Base-by-base conservation (phyloP, 2,888 invertebrate species). In the Microdon myrmicae region DNA sequence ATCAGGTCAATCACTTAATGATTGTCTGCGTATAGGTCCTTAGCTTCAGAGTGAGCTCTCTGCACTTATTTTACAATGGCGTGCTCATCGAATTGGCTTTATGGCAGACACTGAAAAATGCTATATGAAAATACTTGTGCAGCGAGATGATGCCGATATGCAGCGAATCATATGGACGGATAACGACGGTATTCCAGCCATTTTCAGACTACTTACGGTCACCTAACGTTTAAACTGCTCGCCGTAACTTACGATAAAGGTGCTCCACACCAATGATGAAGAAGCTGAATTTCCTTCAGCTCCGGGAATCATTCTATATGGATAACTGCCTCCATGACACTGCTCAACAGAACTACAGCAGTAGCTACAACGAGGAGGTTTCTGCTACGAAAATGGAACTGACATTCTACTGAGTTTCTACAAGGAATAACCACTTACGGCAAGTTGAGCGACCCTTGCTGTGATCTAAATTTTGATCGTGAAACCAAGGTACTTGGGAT, bases 41-140 rank as follows among this genome's bases (percentile, higher is more conserved):
- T 66, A 68, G 19, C 53, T 66, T 3, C 56, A 58, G 20, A 49
- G 17, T 25, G 56, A 68, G 5, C 28, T 66, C 4, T 22, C 39
- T 4, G 41, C 49, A 6, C 45, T 64, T 23, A 25, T 64, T 9
- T 10, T 61, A 9, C 45, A 48, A 6, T 66, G 41, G 56, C 55
- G 44, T 2, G 31, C 34, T 20, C 38, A 59, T 35, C 44, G 51
- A 39, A 39, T 68, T n/a, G 67, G 38, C 8, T 55, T 67, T 13
- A 68, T 59, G 31, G 51, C 61, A 7, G 68, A 67, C 26, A 68
- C 64, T n/a, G 59, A 55, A 31, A 68, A 60, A 12, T 56, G 56
- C 4, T 68, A 49, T 59, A 41, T 38, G 7, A 44, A 61, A 20
- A 67, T 67, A 23, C 22, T 54, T 2, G 68, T 67, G 1, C 25